A percentile compares a stretch with the other conserved stretches of the same genome.
These are phyloP conservation scores for Indicator maculatus DNA, from an alignment of 2,113 vertebrate species.

Conservation along the genomic window DNA sequence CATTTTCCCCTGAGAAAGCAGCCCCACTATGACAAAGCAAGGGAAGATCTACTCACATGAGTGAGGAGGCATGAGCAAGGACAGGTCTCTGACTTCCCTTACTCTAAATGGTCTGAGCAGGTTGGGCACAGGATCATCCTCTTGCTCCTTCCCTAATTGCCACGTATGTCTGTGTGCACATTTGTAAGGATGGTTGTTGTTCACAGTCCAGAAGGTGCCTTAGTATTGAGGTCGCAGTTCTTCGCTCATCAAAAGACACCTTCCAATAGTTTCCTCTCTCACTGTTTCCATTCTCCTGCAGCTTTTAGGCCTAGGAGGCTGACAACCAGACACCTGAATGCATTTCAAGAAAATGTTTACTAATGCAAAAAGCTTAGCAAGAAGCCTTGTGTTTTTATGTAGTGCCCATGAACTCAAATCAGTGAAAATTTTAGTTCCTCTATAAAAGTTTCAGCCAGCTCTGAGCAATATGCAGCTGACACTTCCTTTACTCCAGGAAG, in stretches of 20 bases:
- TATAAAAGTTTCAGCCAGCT: constrained; percentile 67
- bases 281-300: not conserved
- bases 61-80: accelerated
- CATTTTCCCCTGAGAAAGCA: not conserved
- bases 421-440: constrained; percentile 67
- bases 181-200: not conserved
- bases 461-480: constrained; percentile 49
- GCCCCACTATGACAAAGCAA: not conserved
- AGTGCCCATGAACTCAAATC: constrained; percentile 43
- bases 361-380: constrained; percentile 31
- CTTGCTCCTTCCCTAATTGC: not conserved
- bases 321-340: not conserved
- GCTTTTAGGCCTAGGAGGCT: not conserved
- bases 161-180: not conserved
- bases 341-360: constrained; percentile 49
- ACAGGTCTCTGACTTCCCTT: not conserved
- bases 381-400: constrained; percentile 45
- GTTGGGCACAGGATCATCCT: not conserved
- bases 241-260: not conserved
- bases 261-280: not conserved
- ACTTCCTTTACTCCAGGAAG: constrained; percentile 59
- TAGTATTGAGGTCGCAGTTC: not conserved
- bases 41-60: not conserved
- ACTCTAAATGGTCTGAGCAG: not conserved
- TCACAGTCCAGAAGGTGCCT: not conserved